Evolutionary conservation across 2,888 invertebrate species (phyloP), one percentile per base, ranked within the genome.

Genomic region (Gymnoscelis rufifasciata): DNA sequence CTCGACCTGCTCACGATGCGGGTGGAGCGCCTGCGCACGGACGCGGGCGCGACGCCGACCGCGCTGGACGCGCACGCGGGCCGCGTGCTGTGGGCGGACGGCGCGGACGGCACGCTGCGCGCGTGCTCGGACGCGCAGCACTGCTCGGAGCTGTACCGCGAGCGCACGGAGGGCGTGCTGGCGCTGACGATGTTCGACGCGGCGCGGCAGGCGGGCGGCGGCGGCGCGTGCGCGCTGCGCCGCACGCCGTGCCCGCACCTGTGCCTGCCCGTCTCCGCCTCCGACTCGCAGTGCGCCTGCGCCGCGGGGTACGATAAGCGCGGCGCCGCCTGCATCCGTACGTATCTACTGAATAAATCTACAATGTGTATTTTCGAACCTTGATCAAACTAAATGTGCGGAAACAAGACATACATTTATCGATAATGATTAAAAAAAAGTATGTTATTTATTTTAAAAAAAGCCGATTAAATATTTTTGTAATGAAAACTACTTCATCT

Each of bases 181-280:
- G 90, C 93, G 29, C 82, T 94, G 66, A 90, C 91, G 60, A 91
- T 95, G 70, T 95, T 93, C 75, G 93, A 94, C 77, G 90, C 92
- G 11, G 78, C 90, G 30, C 78, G 47, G 45, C 64, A 59, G 44
- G 92, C 63, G 88, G 89, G 29, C 71, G 78, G 37, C 51, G 54
- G 42, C 55, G 53, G 66, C 54, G 90, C 91, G 24, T 95, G 79
- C 87, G 74, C 59, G 90, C 91, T 38, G 83, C 69, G 71, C 90
- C 89, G 89, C 59, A 80, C 87, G 0, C 87, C 90, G 24, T 95
- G 95, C 74, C 90, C 92, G 51, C 94, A 95, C 71, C 83, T 95
- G 3, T 95, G 95, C 71, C 74, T 95, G 57, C 93, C 94, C 3
- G 88, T 87, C 12, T 90, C 91, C 0, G 60, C 68, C 8, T 80